Base-by-base conservation (phyloP, 2,797 vertebrate species). In the Catharus ustulatus region DNA sequence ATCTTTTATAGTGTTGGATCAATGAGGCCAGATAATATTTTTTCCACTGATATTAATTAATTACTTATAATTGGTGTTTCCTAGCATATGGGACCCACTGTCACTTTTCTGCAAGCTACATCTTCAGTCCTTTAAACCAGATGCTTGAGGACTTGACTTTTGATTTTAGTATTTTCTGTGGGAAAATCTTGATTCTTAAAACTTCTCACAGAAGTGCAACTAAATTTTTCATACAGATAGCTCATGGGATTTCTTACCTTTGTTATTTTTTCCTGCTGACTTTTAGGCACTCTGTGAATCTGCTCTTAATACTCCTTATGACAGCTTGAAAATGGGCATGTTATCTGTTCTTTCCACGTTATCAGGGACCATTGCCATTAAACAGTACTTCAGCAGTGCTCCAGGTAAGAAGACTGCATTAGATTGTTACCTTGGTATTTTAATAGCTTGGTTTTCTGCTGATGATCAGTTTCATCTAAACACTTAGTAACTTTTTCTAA, bases 291-390 rank as follows among this genome's bases (percentile, higher is more conserved):
- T 99, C 66, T 99, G 99, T 95, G 99, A 99, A 90, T 99, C 99
- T 96, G 99, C 99, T 58, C 97, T 99, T 94, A 98, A 97, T 48
- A 99, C 98, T 86, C 99, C 99, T 10, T 99, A 99, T 43, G 98
- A 98, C 97, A 98, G 98, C 94, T 96, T 99, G 94, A 99, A 99
- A 90, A 98, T 99, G 79, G 99, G 99, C 43, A 99, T 99, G 98
- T 81, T 99, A 14, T 98, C 99, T 10, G 99, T 99, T 42, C 99
- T 99, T 62, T 99, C 99, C 59, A 98, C 98, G 0, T 98, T 99
- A 23, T 99, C 99, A 2, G 98, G 98, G 80, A 99, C 99, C 61
- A 99, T 99, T 13, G 99, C 99, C 54, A 98, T 99, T 96, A 99
- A 99, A 80, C 99, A 99, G 93, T 99, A 99, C 97, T 99, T 99